Base-by-base conservation (phyloP, 1,140 invertebrate species). In the Calliphora vicina region DNA sequence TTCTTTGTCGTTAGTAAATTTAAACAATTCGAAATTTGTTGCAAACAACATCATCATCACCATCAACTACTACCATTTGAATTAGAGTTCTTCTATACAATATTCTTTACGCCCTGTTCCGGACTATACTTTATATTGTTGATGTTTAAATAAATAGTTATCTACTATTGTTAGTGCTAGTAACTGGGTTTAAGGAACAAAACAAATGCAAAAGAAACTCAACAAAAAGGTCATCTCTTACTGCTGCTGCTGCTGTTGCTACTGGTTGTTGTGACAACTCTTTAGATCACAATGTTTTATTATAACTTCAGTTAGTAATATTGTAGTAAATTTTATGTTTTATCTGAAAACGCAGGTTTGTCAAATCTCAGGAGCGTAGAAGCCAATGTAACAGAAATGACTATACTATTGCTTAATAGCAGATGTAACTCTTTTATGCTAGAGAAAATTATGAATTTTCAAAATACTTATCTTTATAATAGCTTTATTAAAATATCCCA, bases 1-100 rank as follows among this genome's bases (percentile, higher is more conserved):
- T 74, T 74, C 72, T 74, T 74, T 74, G 72, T 74, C 72, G 72
- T 74, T 74, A 29, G 72, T 29, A 74, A 74, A 74, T 74, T 74
- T 74, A 74, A 74, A 74, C 72, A 74, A 74, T 74, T 74, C 26
- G 26, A 74, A 74, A 25, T 74, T 50, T 50, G 45, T 50, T 50
- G 45, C 45, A 50, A 50, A 50, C 15, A 50, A 50, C 45, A 50
- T 13, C 45, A 50, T 13, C 45, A 50, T 13, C 45, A 50, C 12
- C 45, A 50, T 43, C 42, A 43, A 43, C 42, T 6, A 17, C 45
- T 35, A 50, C 2, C 45, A 4, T 13, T 17, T 12, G 45, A 50
- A 50, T 12, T 17, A 50, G 4, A 35, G 29, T 50, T 50, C 12
- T 6, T 4, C 45, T 17, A 50, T 50, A 6, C 5, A 5, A 43